Base-by-base conservation (phyloP, 1,140 invertebrate species). In the Brachystomella parvula region DNA sequence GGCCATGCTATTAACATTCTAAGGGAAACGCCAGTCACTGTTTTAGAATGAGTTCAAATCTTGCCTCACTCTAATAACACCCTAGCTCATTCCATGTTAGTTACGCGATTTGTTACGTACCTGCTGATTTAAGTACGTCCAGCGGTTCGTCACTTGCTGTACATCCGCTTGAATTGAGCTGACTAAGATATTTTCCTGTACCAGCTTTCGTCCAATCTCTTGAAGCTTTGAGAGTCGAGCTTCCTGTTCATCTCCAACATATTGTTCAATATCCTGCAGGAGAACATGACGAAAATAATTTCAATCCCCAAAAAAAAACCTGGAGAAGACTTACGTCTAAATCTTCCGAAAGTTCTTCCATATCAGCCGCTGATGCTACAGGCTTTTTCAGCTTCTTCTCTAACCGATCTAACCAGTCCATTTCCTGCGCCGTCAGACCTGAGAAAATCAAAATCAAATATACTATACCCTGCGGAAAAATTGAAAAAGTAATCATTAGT, bases 301-400 rank as follows among this genome's bases (percentile, higher is more conserved):
- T 1, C 21, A 49, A 56, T 31, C 47, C 47, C 35, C n/a, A 49
- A 15, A 44, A 39, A 69, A 32, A 9, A 15, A 60, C 3, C 61
- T 31, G 53, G 24, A 53, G 30, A 63, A 29, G 29, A 75, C 85
- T 85, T 77, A 93, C 90, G 80, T 92, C 89, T 44, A 94, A 81
- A 75, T 92, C 88, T 75, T 92, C 90, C 31, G 89, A 89, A 66
- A 94, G 88, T 79, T 95, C 92, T 80, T 95, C 92, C n/a, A 91
- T 90, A 80, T 94, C 92, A n/a, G 86, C 88, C 69, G 87, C 86
- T 74, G 81, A 81, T 69, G 86, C 85, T 0, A 84, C 82, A 9
- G 85, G 84, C 74, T 84, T 84, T 69, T 83, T 84, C 63, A 94
- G 79, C 75, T 89, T 86, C 73, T 87, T 87, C 74, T 92, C 86